A percentile compares a stretch with the other conserved stretches of the same genome.
These are phyloP conservation scores for Conistra vaccinii DNA, from an alignment of 2,888 invertebrate genomes.

Conservation along the genomic window DNA sequence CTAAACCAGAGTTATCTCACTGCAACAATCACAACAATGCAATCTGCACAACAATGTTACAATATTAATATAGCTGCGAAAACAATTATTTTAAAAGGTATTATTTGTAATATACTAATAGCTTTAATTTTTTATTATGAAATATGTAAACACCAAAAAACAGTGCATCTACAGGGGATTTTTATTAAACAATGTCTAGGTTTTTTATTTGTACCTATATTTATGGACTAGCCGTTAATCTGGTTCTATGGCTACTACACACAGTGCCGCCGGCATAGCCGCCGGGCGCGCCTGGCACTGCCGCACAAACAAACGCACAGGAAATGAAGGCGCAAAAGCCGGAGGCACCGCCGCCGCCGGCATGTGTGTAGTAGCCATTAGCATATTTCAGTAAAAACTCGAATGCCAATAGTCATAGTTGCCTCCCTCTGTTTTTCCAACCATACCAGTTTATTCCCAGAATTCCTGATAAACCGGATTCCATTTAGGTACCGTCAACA, in stretches of 20 bases:
- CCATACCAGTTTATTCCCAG: background rate
- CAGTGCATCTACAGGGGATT: background rate
- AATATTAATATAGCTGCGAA: too few relatives aligned
- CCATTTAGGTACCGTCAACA: background rate
- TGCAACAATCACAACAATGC: too few relatives aligned
- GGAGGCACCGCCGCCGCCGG: too few relatives aligned
- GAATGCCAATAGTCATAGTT: background rate
- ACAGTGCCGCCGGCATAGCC: too few relatives aligned
- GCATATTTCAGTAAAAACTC: background rate
- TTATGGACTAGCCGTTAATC: too few relatives aligned
- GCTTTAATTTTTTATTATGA: background rate
- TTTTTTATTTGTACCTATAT: too few relatives aligned
- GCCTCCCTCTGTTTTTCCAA: background rate
- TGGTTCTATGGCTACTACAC: too few relatives aligned
- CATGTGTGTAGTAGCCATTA: too few relatives aligned
- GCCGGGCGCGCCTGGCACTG: too few relatives aligned
- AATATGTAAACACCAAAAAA: background rate
- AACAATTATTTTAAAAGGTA: background rate
- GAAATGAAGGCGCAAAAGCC: too few relatives aligned
- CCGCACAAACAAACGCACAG: too few relatives aligned
- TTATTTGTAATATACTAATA: background rate
- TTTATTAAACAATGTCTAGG: background rate
- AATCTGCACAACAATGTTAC: background rate
- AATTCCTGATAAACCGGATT: background rate
- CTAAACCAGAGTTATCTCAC: slow-evolving; percentile 26